These are phyloP conservation scores for Pachycephala philippinensis DNA, from an alignment of 2,113 vertebrate genomes.

Conservation along the genomic window DNA sequence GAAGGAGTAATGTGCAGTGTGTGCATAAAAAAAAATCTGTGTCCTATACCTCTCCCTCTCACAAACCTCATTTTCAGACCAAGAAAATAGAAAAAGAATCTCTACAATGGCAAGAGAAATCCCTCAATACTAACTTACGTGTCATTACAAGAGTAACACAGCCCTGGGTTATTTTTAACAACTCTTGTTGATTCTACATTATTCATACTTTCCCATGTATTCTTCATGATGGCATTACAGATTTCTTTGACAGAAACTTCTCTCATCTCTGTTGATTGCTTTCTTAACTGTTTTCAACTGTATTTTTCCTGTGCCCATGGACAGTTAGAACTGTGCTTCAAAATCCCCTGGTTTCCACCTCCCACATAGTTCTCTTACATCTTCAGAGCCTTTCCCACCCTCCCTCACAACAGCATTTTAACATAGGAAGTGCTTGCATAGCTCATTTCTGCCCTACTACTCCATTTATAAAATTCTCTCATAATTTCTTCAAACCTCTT, in stretches of 20 bases:
- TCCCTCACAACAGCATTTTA: background rate
- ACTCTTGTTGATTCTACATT: background rate
- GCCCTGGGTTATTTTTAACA: background rate
- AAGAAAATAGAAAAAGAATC: background rate
- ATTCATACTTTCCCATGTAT: background rate
- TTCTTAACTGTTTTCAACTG: background rate
- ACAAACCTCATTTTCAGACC: background rate
- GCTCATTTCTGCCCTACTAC: slow-evolving; percentile 18
- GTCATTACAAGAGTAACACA: background rate
- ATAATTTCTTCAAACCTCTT: background rate
- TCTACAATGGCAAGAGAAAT: background rate
- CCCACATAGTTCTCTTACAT: background rate
- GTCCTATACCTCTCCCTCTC: background rate
- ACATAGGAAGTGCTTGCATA: background rate
- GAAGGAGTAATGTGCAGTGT: background rate
- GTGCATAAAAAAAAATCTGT: background rate
- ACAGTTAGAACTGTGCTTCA: background rate
- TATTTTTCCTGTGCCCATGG: background rate
- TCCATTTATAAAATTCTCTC: slow-evolving; percentile 12
- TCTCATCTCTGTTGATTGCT: background rate
- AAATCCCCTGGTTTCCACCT: background rate
- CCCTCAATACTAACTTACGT: background rate
- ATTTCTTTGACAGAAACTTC: background rate
- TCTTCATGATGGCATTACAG: background rate
- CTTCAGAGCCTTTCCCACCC: background rate